Percentiles rank a stretch among this genome's conserved stretches.
Conservation (phyloP, 2,113 vertebrate genomes). For the Oxygymnocypris stewartii region DNA sequence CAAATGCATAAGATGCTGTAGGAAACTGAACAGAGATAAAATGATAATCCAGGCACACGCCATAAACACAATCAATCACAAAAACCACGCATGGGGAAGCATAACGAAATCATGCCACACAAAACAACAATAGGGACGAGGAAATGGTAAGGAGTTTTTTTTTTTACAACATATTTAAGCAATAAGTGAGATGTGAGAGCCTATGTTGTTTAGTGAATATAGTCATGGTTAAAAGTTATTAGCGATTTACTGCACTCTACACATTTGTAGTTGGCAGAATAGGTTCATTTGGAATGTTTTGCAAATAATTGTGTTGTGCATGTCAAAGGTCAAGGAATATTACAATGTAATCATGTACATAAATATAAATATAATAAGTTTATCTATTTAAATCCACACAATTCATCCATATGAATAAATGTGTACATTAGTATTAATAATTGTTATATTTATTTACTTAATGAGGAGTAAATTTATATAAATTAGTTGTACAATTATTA, state of each 20-base stretch:
- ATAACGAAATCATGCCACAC: slow-evolving; percentile 73
- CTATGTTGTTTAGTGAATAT: background rate
- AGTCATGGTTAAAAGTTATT: background rate
- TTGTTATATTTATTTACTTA: too few relatives aligned
- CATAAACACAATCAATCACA: slow-evolving; percentile 58
- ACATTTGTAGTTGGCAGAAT: background rate
- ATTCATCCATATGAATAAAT: too few relatives aligned
- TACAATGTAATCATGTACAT: slow-evolving; percentile 36
- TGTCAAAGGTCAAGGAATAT: background rate
- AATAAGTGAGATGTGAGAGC: background rate
- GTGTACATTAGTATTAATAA: too few relatives aligned
- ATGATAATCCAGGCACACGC: slow-evolving; percentile 45
- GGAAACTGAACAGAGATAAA: background rate
- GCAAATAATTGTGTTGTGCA: background rate
- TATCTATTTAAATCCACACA: too few relatives aligned
- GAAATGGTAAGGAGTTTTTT: slow-evolving; percentile 60
- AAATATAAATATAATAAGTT: slow-evolving; percentile 29
- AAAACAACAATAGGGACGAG: slow-evolving; percentile 69
- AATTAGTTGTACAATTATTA: background rate
- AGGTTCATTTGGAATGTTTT: background rate
- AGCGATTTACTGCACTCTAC: background rate
- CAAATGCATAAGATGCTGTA: slow-evolving; percentile 1
- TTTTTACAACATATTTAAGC: background rate
- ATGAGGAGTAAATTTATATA: too few relatives aligned
- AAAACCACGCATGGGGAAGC: slow-evolving; percentile 54